Conservation (phyloP, 2,888 invertebrate genomes). For the Luperina testacea region DNA sequence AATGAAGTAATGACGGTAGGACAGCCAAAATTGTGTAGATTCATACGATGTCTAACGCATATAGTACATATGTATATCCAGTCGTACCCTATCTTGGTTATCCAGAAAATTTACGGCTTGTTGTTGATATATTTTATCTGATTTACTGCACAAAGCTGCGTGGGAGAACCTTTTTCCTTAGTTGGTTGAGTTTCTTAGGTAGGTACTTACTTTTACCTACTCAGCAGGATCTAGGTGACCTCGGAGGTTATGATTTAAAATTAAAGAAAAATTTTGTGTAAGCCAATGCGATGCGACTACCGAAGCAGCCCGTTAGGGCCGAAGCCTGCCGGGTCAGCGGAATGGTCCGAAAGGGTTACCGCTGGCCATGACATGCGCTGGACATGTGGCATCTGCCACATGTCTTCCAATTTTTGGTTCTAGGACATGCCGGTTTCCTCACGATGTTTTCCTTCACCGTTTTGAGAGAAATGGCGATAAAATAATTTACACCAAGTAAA, state of each 20-base stretch:
- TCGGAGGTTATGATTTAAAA: neutral
- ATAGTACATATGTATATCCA: neutral
- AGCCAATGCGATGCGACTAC: neutral
- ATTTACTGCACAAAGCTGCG: neutral
- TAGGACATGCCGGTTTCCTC: too few species aligned
- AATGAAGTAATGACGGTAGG: neutral
- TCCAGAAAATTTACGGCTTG: neutral
- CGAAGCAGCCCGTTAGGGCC: too few species aligned
- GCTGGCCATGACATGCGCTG: too few species aligned
- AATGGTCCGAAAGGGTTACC: too few species aligned
- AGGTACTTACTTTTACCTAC: neutral
- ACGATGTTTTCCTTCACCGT: too few species aligned
- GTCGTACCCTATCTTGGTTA: neutral
- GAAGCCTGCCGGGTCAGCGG: too few species aligned
- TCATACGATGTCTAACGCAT: neutral
- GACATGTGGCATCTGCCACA: too few species aligned
- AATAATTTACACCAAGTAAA: too few species aligned
- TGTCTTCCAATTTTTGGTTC: too few species aligned
- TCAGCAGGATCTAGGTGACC: neutral
- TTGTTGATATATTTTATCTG: conserved; percentile 3
- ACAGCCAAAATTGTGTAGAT: neutral
- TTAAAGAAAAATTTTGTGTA: neutral
- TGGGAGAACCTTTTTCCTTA: neutral
- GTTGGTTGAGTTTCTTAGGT: neutral
- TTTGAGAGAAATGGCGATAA: too few species aligned